Conservation (phyloP, 2,797 vertebrate species). For the Xiphorhynchus erythropygius region DNA sequence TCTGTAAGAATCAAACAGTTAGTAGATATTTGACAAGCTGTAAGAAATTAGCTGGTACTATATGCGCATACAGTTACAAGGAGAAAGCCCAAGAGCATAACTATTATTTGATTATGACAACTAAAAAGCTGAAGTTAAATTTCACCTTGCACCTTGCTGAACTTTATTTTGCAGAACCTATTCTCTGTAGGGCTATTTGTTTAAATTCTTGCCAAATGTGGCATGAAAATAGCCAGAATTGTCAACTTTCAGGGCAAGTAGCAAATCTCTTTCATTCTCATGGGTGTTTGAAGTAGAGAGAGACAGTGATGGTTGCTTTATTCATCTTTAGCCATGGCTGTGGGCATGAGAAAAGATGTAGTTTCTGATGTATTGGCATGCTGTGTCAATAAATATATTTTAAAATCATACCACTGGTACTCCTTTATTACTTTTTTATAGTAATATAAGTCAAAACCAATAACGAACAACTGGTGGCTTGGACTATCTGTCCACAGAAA, state of each 20-base stretch:
- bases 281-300: background rate
- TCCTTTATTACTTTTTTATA: background rate
- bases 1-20: background rate
- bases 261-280: background rate
- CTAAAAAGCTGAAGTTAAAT: constrained; percentile 17
- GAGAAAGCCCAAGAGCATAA: background rate
- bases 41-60: background rate
- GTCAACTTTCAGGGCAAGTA: background rate
- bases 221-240: background rate
- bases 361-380: background rate
- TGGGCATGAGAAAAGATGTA: background rate
- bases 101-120: background rate
- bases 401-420: background rate
- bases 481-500: background rate
- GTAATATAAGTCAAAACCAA: background rate
- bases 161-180: background rate
- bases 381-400: background rate
- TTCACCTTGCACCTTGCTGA: constrained; percentile 17
- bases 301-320: background rate
- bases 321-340: background rate
- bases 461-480: background rate
- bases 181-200: background rate
- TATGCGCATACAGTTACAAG: background rate
- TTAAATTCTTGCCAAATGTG: background rate
- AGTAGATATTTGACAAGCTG: background rate